Evolutionary conservation across 2,113 vertebrate species (phyloP).

Genomic region (Danio rerio): GRCz12tu NC_133187.1:38178501-38179000

Average conservation of each 20-base stretch:
- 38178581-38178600: no score
- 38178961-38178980: slow-evolving; percentile 79
- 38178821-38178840: slow-evolving; percentile 44
- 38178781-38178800: slow-evolving; percentile 53
- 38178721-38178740: not conserved
- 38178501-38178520: no score
- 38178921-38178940: slow-evolving; percentile 77
- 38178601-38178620: no score
- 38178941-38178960: slow-evolving; percentile 72
- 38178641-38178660: no score
- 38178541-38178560: no score
- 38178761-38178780: slow-evolving; percentile 29
- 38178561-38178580: no score
- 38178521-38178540: no score
- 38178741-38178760: not conserved
- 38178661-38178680: no score
- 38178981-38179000: slow-evolving; percentile 80
- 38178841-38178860: slow-evolving; percentile 55
- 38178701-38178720: no score
- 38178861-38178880: slow-evolving; percentile 13
- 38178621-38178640: no score
- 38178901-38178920: slow-evolving; percentile 69
- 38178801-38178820: slow-evolving; percentile 55
- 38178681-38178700: no score
- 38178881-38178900: slow-evolving; percentile 69